phyloP scores from a whole-genome alignment of 2,888 invertebrate species.

The Drosophila paracracens region DNA sequence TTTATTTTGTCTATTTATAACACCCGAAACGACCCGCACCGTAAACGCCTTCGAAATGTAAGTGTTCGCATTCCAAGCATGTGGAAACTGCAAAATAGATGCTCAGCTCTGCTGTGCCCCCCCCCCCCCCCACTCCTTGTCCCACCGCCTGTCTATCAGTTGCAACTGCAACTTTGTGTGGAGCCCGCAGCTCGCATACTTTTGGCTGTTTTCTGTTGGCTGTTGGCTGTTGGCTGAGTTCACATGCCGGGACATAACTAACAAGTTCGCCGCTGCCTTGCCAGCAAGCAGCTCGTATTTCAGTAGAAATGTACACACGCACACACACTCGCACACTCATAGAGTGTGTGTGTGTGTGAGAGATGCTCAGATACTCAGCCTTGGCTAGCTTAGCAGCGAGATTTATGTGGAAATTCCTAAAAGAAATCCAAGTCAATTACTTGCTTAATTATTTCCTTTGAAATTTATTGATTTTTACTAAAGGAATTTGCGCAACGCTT shows the following conservation, averaged over 20 bases:
- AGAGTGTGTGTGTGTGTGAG: not conserved
- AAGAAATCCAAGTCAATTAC: constrained; percentile 82
- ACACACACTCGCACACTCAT: constrained; percentile 16
- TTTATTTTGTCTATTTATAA: constrained; percentile 71
- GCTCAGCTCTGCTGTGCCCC: constrained; percentile 41
- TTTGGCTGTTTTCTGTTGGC: constrained; percentile 56
- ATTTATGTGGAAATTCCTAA: constrained; percentile 82
- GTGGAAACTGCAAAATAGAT: constrained; percentile 77
- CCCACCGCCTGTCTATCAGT: constrained; percentile 15
- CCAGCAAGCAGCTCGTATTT: constrained; percentile 57
- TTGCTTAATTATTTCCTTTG: constrained; percentile 81
- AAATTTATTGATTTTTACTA: constrained; percentile 76
- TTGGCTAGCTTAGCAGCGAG: constrained; percentile 75
- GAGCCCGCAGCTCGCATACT: constrained; percentile 50
- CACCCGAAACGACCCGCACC: constrained; percentile 27
- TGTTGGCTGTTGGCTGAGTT: constrained; percentile 61
- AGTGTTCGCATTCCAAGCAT: constrained; percentile 78
- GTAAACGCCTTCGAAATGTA: constrained; percentile 54
- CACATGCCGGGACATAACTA: constrained; percentile 70
- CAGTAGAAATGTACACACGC: constrained; percentile 28
- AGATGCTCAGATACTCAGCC: constrained; percentile 18
- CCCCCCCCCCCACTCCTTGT: not conserved
- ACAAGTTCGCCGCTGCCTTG: constrained; percentile 55
- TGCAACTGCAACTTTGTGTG: constrained; percentile 64
- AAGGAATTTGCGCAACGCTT: constrained; percentile 67